Evolutionary conservation across 2,113 vertebrate genomes (phyloP), one percentile per base, ranked within the genome.

Genomic region (Athene noctua): DNA sequence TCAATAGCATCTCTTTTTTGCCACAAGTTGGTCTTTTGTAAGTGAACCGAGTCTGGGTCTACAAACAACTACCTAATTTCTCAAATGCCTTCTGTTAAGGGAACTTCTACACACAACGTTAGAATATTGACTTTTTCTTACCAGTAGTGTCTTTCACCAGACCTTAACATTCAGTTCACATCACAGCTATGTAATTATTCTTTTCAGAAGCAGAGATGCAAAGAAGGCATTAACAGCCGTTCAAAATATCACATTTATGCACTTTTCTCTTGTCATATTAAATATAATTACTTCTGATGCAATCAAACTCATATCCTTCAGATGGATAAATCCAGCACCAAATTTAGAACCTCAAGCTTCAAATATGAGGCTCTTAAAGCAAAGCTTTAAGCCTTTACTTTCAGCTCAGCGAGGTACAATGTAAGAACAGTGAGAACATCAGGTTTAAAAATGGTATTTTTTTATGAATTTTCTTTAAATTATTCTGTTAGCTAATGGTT

Each of bases 251-350:
- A 86, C 95, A 93, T 86, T 95, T 93, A 63, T 86, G 73, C 83
- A 79, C 82, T 93, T 93, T 88, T 96, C 74, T 34, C 85, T 82
- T 93, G 90, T 96, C 92, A 78, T 84, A 90, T 93, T 95, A 95
- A 95, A 93, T 70, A 86, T 88, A 90, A 96, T 95, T 96, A 95
- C 86, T 96, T 95, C 80, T 90, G 95, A 96, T 96, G 94, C 86
- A 95, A 96, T 94, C 90, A 81, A 68, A 92, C 47, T 72, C 55
- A 15, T 63, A 71, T 34, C 82, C 92, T 93, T 94, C 92, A 93
- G 67, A 78, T 84, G 77, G 72, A 72, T 81, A 95, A 92, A 95
- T 92, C 92, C 88, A 86, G 82, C 63, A 91, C 63, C 85, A 91
- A 95, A 93, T 90, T 86, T 92, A 95, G 94, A 88, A 84, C 72